Conservation (phyloP, 53 echinoderm and acorn worm species). For the Antedon mediterranea region DNA sequence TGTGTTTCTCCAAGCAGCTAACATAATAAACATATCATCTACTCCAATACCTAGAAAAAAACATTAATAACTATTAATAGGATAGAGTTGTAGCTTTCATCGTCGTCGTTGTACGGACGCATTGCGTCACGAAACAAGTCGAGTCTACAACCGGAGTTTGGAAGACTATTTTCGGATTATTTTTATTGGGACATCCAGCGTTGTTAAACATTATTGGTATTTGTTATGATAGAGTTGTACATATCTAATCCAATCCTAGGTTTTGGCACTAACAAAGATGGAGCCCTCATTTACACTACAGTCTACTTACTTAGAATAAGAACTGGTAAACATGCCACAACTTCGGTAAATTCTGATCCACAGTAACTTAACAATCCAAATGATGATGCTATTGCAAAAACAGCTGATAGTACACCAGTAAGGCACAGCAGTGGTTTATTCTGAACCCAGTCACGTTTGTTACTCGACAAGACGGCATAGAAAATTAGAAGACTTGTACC, state of each 20-base stretch:
- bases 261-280: neutral
- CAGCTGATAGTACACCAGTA: slow-evolving; percentile 40
- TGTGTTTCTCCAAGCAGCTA: slow-evolving; percentile 46
- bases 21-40: slow-evolving; percentile 69
- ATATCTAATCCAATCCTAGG: slow-evolving; percentile 1
- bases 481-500: slow-evolving; percentile 18
- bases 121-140: too few relatives aligned
- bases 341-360: slow-evolving; percentile 29
- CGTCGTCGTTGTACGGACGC: too few relatives aligned
- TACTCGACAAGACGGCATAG: slow-evolving; percentile 35
- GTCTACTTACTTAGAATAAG: slow-evolving; percentile 41
- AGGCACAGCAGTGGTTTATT: slow-evolving; percentile 41
- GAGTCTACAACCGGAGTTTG: too few relatives aligned
- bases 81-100: too few relatives aligned
- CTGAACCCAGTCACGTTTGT: slow-evolving; percentile 41
- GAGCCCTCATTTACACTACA: too few relatives aligned
- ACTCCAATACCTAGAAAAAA: slow-evolving; percentile 37
- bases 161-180: too few relatives aligned
- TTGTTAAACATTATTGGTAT: too few relatives aligned
- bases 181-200: too few relatives aligned
- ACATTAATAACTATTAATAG: too few relatives aligned
- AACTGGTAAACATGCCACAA: slow-evolving; percentile 45
- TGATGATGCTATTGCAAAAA: slow-evolving; percentile 39
- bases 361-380: slow-evolving; percentile 42
- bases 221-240: too few relatives aligned